Percentiles rank a stretch among this genome's conserved stretches.
These are phyloP conservation scores for Uloborus diversus DNA, from an alignment of 1,140 invertebrate species.

Conservation along the genomic window DNA sequence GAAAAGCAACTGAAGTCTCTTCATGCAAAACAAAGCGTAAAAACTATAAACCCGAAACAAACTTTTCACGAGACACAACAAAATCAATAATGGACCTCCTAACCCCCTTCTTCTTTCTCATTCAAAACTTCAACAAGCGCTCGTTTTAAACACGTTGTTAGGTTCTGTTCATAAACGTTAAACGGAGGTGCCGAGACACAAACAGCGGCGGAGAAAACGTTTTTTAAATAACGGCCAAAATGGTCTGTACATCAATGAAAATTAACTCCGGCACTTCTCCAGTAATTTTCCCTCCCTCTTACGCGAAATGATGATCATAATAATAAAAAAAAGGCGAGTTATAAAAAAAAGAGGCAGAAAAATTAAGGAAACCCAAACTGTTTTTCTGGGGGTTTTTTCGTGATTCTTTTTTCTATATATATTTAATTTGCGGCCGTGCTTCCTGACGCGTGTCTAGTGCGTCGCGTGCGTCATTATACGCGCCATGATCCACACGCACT, in stretches of 20 bases:
- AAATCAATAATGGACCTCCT: too few species aligned
- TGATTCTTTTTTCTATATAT: constrained; percentile 26
- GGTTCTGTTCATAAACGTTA: neutral
- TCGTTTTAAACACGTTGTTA: neutral
- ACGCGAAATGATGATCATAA: constrained; percentile 10
- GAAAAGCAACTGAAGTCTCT: too few species aligned
- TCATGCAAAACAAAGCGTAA: too few species aligned
- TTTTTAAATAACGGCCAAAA: constrained; percentile 47
- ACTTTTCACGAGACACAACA: too few species aligned
- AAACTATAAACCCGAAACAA: too few species aligned
- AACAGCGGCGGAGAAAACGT: constrained; percentile 14
- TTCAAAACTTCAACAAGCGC: too few species aligned
- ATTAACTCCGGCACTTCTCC: constrained; percentile 28
- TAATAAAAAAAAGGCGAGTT: constrained; percentile 22
- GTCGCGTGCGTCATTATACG: constrained; percentile 42
- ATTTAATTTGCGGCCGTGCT: constrained; percentile 50
- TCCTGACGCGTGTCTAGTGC: constrained; percentile 23
- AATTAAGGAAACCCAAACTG: constrained; percentile 36
- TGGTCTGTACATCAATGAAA: constrained; percentile 40
- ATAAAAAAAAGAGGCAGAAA: constrained; percentile 15
- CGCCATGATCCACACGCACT: constrained; percentile 29
- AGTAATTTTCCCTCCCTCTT: constrained; percentile 36
- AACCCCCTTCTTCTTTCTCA: too few species aligned
- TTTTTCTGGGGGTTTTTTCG: constrained; percentile 30
- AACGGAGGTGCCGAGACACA: neutral